Evolutionary conservation across 2,888 invertebrate species (phyloP).

Genomic region (Tuta absoluta): DNA sequence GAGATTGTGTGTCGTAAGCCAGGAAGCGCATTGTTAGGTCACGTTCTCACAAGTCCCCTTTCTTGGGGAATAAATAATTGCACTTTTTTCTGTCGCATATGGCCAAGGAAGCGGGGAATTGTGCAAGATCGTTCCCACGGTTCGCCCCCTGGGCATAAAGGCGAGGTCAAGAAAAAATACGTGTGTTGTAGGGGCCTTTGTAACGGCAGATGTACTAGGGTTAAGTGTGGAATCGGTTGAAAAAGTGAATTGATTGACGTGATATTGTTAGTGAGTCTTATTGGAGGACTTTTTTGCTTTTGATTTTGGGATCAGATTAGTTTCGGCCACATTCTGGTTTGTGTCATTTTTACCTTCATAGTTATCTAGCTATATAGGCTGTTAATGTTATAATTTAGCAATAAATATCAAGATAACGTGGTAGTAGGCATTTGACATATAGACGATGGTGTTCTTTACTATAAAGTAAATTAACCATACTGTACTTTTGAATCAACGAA

Average conservation of each 20-base stretch:
- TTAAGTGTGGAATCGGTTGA: conserved; percentile 69
- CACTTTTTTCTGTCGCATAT: conserved; percentile 82
- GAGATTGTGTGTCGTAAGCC: conserved; percentile 75
- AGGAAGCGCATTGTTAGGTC: conserved; percentile 81
- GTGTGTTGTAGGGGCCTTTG: conserved; percentile 70
- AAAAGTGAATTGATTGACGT: conserved; percentile 71
- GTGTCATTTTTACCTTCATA: background rate
- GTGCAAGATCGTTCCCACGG: conserved; percentile 79
- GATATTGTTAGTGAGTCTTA: conserved; percentile 43
- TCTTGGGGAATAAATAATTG: conserved; percentile 81
- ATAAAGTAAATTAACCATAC: no score
- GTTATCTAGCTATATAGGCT: no score
- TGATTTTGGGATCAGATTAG: conserved; percentile 23
- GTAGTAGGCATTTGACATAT: no score
- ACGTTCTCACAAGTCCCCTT: conserved; percentile 81
- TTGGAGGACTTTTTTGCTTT: conserved; percentile 32
- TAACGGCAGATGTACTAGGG: conserved; percentile 78
- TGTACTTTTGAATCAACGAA: no score
- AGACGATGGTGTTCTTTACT: no score
- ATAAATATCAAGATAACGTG: no score
- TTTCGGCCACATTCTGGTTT: background rate
- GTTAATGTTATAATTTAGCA: no score
- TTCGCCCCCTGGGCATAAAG: conserved; percentile 76
- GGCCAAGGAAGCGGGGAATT: conserved; percentile 78
- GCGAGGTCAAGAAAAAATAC: conserved; percentile 80